Evolutionary conservation across 2,113 vertebrate species (phyloP), one percentile per base, ranked within the genome.

Genomic region (Montifringilla adamsi): DNA sequence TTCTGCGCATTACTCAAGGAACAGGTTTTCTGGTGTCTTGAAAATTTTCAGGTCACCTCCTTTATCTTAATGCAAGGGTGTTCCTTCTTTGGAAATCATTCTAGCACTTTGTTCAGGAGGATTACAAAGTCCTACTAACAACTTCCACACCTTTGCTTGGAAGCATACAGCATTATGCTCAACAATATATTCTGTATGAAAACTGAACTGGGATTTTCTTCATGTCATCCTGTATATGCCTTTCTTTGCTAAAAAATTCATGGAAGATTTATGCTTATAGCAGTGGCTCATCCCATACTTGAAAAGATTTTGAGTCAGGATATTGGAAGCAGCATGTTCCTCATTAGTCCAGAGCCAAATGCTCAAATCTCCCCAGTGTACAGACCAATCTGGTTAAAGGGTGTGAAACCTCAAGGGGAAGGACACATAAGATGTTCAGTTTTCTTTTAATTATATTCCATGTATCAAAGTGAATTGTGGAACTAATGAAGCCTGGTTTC

Each of bases 391-490:
- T 62, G 58, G 84, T 82, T 82, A 75, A 84, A 89, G 87, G 69
- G 84, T 50, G 89, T 87, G 91, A 96, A 92, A 86, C 95, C 93
- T 96, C 74, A 95, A 95, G 87, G 91, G 87, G 58, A 95, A 95
- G 91, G 95, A 87, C 91, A 89, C 37, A 72, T 78, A 90, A 92
- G 60, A 88, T 44, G 56, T 90, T 95, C 83, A 59, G 52, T 89
- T 92, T 96, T 94, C 90, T 94, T 96, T 97, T 94, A 95, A 94
- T 96, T 84, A 78, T 87, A 87, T 87, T 86, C 93, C 37, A 76
- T 31, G n/a, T 95, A 94, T 95, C 89, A 96, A 96, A 97, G 91
- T 10, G 13, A 94, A 75, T 6, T 18, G 88, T 89, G 76, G 73
- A 94, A 86, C 84, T 94, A 96, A 94, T 92, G 89, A 97, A 94